A percentile compares a stretch with the other conserved stretches of the same genome.
These are phyloP conservation scores for Dufourea novaeangliae DNA, from an alignment of 1,140 invertebrate species.

Conservation along the genomic window DNA sequence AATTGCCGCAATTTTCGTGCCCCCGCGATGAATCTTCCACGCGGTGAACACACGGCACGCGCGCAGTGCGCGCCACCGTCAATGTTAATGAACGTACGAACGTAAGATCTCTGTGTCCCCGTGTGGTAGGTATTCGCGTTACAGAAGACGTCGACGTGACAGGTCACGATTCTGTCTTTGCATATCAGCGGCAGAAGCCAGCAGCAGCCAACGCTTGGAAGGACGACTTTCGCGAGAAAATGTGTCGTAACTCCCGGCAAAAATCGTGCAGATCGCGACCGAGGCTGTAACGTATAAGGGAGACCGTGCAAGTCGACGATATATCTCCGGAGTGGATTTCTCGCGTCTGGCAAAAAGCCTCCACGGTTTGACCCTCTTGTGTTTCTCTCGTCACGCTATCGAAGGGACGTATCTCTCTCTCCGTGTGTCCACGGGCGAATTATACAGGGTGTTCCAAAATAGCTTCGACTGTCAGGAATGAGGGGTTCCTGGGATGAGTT, in stretches of 20 bases:
- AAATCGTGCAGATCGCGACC: constrained; percentile 34
- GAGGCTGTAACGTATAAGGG: constrained; percentile 12
- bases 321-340: constrained; percentile 18
- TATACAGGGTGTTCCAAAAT: too few species aligned
- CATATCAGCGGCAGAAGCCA: constrained; percentile 18
- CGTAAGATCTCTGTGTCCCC: background rate
- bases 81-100: background rate
- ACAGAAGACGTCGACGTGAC: constrained; percentile 14
- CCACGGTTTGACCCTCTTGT: background rate
- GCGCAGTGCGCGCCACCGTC: background rate
- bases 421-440: too few species aligned
- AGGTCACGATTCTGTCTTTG: constrained; percentile 33
- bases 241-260: constrained; percentile 35
- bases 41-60: background rate
- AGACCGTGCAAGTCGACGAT: constrained; percentile 1
- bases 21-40: background rate
- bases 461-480: too few species aligned
- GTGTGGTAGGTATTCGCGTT: background rate
- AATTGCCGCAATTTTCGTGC: background rate
- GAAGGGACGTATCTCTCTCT: constrained; percentile 16
- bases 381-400: constrained; percentile 15
- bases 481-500: too few species aligned
- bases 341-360: constrained; percentile 26
- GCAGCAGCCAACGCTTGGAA: too few species aligned
- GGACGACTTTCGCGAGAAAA: constrained; percentile 42